Evolutionary conservation across 2,113 vertebrate genomes (phyloP), one percentile per base, ranked within the genome.

Genomic region (Irena cyanogastra): DNA sequence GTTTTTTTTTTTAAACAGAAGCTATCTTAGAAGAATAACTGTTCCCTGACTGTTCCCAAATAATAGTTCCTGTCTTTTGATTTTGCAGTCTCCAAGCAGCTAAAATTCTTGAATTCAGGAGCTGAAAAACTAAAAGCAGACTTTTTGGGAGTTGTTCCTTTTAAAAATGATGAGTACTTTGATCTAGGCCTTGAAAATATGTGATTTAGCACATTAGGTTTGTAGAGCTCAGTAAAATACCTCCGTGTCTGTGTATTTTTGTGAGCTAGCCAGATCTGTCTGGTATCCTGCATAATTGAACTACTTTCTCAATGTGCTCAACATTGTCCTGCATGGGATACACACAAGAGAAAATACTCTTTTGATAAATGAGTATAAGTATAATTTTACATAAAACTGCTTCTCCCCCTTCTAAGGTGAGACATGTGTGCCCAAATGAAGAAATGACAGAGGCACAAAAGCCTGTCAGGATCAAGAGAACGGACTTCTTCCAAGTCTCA

Each of bases 401-500:
- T 78, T 75, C 5, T n/a, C 3, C 4, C 2, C 7, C 5, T 57
- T 79, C 49, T 78, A 83, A 98, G 98, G 56, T 91, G 83, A 69
- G 35, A 69, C 65, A 35, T n/a, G 27, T 11, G 17, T 21, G 13
- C 17, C 30, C 42, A 37, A 60, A 78, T 22, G 90, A 63, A 66
- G 80, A 77, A 28, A 50, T 41, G 57, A 83, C 92, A 42, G 88
- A 97, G 52, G 56, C 50, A 42, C 70, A 94, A 44, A 78, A 77
- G 30, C 83, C 93, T 37, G 87, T 91, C 23, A 97, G 97, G 23
- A 80, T 96, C 35, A 63, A 49, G 63, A 97, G 98, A 41, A 95
- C 95, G 18, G 93, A 97, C 17, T 87, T 97, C 64, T 85, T 97
- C 37, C 97, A 91, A 91, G 97, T 91, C 15, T 93, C 97, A 16